phyloP scores from a whole-genome alignment of 2,113 vertebrate species.

The Dryoscopus gambensis region DNA sequence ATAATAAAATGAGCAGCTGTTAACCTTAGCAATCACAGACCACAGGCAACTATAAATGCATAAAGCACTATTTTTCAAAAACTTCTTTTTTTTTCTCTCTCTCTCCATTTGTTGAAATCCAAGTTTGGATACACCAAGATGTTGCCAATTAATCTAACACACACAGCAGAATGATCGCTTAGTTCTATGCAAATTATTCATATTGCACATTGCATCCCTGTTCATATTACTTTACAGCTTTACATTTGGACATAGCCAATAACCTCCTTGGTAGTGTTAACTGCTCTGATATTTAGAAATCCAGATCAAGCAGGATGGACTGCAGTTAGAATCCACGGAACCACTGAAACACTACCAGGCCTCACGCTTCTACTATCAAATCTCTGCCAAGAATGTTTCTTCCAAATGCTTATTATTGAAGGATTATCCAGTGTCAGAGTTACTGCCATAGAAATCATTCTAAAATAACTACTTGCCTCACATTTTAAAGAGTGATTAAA shows the following conservation, averaged over 20 bases:
- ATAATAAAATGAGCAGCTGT: slow-evolving; percentile 24
- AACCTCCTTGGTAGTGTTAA: neutral
- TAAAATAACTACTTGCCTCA: neutral
- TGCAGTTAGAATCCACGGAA: neutral
- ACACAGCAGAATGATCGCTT: neutral
- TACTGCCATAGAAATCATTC: neutral
- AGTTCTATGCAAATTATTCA: slow-evolving; percentile 2
- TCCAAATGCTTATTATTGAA: neutral
- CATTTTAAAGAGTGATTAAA: neutral
- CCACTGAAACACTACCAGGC: neutral
- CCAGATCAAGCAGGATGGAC: slow-evolving; percentile 12
- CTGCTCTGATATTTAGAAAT: slow-evolving; percentile 3
- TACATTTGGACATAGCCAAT: slow-evolving; percentile 6
- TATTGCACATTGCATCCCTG: neutral
- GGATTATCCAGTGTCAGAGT: neutral
- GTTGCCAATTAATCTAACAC: slow-evolving; percentile 14
- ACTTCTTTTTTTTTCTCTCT: neutral
- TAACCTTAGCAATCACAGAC: neutral
- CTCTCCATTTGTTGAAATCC: neutral
- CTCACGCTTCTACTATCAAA: neutral
- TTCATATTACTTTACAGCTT: neutral
- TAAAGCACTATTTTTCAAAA: neutral
- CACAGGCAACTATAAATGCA: neutral
- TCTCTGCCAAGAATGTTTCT: neutral
- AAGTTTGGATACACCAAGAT: neutral